phyloP scores from a whole-genome alignment of 2,888 invertebrate species.

The Gibbula magus region DNA sequence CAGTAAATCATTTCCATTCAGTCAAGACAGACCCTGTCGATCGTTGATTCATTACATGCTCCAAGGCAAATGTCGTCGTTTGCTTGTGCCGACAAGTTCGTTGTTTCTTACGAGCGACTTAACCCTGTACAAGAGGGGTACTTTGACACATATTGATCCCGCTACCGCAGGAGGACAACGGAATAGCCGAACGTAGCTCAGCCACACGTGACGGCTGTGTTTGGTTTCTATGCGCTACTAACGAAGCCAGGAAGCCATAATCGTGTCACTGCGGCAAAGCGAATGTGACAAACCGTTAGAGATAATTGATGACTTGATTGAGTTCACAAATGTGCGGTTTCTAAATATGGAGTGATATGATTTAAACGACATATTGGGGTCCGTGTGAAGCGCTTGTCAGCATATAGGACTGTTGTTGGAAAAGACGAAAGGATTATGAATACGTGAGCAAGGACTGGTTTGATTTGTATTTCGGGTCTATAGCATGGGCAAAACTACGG shows the following conservation, averaged over 20 bases:
- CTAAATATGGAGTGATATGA: neutral
- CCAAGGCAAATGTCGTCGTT: neutral
- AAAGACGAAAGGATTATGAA: neutral
- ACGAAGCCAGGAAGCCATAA: conserved; percentile 29
- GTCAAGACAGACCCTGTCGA: no score
- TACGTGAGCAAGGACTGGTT: neutral
- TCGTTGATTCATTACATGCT: no score
- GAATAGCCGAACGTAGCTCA: conserved; percentile 28
- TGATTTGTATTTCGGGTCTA: neutral
- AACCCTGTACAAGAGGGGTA: neutral
- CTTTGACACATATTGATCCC: neutral
- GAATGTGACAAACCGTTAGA: neutral
- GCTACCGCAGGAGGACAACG: conserved; percentile 30
- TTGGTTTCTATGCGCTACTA: conserved; percentile 61
- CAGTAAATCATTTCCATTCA: no score
- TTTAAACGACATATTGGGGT: neutral
- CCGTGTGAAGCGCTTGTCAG: neutral
- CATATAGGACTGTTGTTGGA: neutral
- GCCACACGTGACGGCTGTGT: conserved; percentile 42
- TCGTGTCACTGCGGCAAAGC: neutral
- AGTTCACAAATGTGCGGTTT: neutral
- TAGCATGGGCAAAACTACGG: conserved; percentile 25
- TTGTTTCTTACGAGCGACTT: neutral
- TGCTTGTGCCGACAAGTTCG: neutral
- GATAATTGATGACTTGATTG: neutral